These are phyloP conservation scores for Muscina levida DNA, from an alignment of 2,888 invertebrate genomes.

Conservation along the genomic window DNA sequence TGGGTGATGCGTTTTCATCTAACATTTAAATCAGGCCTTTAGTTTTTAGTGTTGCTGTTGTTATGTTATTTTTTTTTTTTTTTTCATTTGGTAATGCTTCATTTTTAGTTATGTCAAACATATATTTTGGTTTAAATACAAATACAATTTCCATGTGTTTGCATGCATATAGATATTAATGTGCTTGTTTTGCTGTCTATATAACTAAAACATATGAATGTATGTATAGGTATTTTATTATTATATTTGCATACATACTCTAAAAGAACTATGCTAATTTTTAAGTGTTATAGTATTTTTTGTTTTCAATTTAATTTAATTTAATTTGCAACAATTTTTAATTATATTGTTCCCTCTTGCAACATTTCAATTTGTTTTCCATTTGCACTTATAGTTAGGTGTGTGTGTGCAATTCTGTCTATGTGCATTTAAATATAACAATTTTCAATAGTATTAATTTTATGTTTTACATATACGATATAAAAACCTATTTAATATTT, in stretches of 20 bases:
- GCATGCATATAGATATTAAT: constrained; percentile 28
- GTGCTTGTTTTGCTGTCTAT: not conserved
- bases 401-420: constrained; percentile 24
- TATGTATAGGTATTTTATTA: no score
- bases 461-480: constrained; percentile 4
- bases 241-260: constrained; percentile 9
- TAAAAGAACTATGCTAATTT: constrained; percentile 10
- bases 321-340: constrained; percentile 25
- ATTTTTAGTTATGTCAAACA: constrained; percentile 45
- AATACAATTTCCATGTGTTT: constrained; percentile 46
- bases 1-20: constrained; percentile 50
- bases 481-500: constrained; percentile 4
- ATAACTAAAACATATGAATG: not conserved
- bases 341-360: constrained; percentile 42
- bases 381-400: constrained; percentile 35
- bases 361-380: constrained; percentile 21
- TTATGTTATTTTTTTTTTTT: no score
- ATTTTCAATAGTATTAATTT: constrained; percentile 13
- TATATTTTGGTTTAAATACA: constrained; percentile 37
- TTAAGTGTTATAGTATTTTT: constrained; percentile 11
- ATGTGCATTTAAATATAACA: constrained; percentile 38
- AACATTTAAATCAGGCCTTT: constrained; percentile 45
- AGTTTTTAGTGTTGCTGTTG: not conserved
- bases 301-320: constrained; percentile 26
- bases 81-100: constrained; percentile 10